These are phyloP conservation scores for Lacanobia oleracea DNA, from an alignment of 2,888 invertebrate species.

Conservation along the genomic window DNA sequence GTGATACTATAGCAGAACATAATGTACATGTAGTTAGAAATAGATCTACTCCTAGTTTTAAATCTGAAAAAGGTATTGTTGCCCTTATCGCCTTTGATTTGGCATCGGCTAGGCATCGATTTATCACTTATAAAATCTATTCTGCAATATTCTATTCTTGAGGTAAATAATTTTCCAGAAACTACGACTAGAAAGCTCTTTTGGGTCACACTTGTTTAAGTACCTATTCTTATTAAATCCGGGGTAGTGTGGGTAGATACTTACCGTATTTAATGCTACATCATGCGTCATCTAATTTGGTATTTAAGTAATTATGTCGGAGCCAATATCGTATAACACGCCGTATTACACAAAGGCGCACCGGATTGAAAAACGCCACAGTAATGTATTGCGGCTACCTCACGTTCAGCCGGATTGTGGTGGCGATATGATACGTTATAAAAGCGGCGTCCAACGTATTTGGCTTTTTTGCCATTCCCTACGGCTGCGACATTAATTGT, in stretches of 20 bases:
- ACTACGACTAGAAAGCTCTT: not conserved
- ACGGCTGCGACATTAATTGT: too few relatives aligned
- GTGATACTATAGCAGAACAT: constrained; percentile 82
- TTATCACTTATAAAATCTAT: not conserved
- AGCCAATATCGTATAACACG: too few relatives aligned
- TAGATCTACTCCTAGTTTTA: constrained; percentile 75
- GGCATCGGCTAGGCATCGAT: constrained; percentile 17
- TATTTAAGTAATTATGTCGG: too few relatives aligned
- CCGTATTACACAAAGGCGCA: too few relatives aligned
- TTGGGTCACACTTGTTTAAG: too few relatives aligned
- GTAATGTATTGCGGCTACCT: too few relatives aligned
- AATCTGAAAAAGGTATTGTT: constrained; percentile 73
- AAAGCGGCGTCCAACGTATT: too few relatives aligned
- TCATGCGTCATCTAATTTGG: not conserved
- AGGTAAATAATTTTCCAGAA: constrained; percentile 19
- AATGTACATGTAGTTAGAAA: constrained; percentile 80
- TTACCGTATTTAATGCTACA: not conserved
- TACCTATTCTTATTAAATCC: too few relatives aligned
- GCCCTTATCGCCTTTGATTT: constrained; percentile 26
- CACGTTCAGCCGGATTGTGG: too few relatives aligned
- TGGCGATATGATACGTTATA: too few relatives aligned
- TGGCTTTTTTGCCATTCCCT: too few relatives aligned
- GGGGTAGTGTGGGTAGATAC: not conserved
- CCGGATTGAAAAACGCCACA: too few relatives aligned
- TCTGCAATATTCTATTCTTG: not conserved